Evolutionary conservation across 2,888 invertebrate species (phyloP).

Genomic region (Allygus modestus): DNA sequence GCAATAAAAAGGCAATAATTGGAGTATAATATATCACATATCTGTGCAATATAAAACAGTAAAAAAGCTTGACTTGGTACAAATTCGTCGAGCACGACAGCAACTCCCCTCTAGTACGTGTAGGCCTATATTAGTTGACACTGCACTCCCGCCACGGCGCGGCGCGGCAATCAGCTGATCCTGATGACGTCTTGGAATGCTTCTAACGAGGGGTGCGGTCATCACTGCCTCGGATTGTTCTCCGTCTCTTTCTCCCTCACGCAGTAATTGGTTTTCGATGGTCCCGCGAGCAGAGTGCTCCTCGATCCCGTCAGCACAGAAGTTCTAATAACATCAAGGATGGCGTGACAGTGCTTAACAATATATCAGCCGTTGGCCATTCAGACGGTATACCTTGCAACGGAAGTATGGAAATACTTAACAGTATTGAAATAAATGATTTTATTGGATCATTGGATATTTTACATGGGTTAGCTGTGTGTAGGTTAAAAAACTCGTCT

Average conservation of each 20-base stretch:
- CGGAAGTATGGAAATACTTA: no score
- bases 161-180: neutral
- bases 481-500: no score
- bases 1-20: no score
- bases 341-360: constrained; percentile 20
- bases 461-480: no score
- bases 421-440: no score
- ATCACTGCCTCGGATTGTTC: constrained; percentile 46
- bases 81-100: no score
- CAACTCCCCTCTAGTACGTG: no score
- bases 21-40: no score
- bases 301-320: neutral
- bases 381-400: no score
- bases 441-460: no score
- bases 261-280: constrained; percentile 55
- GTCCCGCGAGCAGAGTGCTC: constrained; percentile 12
- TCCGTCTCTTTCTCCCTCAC: constrained; percentile 29
- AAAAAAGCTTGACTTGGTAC: no score
- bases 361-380: neutral
- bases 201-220: constrained; percentile 14
- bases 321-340: constrained; percentile 38
- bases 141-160: neutral
- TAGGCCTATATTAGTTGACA: neutral
- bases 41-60: no score
- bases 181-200: constrained; percentile 51